A percentile compares a stretch with the other conserved stretches of the same genome.
phyloP scores from a whole-genome alignment of 1,140 invertebrate genomes.

The Drosophila malerkotliana region DNA sequence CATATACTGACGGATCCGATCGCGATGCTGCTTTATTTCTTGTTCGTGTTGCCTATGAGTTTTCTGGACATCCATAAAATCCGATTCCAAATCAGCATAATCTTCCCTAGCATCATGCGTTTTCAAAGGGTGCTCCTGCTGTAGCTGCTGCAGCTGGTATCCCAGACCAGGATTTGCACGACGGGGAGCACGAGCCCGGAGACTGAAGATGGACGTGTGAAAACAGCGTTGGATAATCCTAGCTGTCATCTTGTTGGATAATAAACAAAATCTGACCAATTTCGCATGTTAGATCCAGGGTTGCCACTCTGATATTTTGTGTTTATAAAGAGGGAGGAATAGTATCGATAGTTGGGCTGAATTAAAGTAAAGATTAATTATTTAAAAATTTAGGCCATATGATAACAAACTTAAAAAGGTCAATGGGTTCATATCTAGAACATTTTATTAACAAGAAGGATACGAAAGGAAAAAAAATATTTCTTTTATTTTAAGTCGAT shows the following conservation, averaged over 20 bases:
- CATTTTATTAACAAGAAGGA: no score
- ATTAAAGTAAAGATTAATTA: no score
- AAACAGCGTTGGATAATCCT: constrained; percentile 37
- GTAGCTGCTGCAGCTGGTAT: constrained; percentile 61
- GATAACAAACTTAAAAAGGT: no score
- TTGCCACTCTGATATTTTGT: background rate
- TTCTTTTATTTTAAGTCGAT: no score
- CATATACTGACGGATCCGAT: constrained; percentile 86
- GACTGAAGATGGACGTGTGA: constrained; percentile 29
- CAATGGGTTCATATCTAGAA: no score
- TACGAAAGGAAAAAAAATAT: no score
- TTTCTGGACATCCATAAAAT: constrained; percentile 84
- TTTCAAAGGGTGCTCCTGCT: constrained; percentile 26
- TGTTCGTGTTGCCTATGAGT: constrained; percentile 82
- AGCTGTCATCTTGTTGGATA: constrained; percentile 30
- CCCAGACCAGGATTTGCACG: constrained; percentile 71
- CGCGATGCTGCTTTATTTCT: constrained; percentile 79
- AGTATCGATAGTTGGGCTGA: no score
- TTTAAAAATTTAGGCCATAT: no score
- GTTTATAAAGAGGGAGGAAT: no score
- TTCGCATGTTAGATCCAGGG: background rate
- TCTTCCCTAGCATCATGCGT: constrained; percentile 75
- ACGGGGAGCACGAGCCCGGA: constrained; percentile 47
- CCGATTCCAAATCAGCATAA: constrained; percentile 84
- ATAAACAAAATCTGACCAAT: background rate